A percentile compares a stretch with the other conserved stretches of the same genome.
These are phyloP conservation scores for Platorchestia sp. DNA, from an alignment of 1,140 invertebrate species.

Conservation along the genomic window DNA sequence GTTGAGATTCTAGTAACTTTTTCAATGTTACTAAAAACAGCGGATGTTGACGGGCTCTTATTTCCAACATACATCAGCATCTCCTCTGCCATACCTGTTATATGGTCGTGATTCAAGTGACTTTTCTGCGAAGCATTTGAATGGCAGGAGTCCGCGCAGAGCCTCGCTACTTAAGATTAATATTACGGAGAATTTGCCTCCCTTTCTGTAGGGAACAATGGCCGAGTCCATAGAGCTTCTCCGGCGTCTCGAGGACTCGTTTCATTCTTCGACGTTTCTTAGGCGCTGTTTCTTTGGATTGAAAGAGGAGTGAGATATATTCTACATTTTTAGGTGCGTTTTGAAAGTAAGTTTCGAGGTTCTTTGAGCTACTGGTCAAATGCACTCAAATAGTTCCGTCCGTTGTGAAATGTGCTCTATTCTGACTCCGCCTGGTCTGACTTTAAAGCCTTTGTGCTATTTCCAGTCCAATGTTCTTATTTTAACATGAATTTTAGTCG, in stretches of 20 bases:
- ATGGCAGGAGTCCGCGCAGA: conserved; percentile 30
- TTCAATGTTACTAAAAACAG: neutral
- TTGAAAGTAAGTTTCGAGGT: neutral
- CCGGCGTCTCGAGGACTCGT: conserved; percentile 19
- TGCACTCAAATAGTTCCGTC: neutral
- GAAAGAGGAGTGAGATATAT: neutral
- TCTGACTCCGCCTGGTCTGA: neutral
- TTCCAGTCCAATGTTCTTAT: too few species aligned
- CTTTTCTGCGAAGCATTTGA: neutral
- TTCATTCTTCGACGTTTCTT: conserved; percentile 13
- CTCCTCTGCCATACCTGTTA: neutral
- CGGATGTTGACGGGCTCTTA: neutral
- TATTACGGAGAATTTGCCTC: conserved; percentile 49
- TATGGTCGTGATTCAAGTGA: neutral
- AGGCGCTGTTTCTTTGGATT: neutral
- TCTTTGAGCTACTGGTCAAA: neutral
- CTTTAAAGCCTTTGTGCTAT: too few species aligned
- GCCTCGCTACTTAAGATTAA: conserved; percentile 52
- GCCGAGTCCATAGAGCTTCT: conserved; percentile 4
- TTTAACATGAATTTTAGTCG: too few species aligned
- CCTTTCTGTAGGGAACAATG: conserved; percentile 36
- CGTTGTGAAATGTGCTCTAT: neutral
- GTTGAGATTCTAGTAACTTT: neutral
- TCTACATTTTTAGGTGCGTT: neutral
- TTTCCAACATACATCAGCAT: neutral